Evolutionary conservation across 2,113 vertebrate genomes (phyloP), one percentile per base, ranked within the genome.

Genomic region (Vulpes ferrilata): DNA sequence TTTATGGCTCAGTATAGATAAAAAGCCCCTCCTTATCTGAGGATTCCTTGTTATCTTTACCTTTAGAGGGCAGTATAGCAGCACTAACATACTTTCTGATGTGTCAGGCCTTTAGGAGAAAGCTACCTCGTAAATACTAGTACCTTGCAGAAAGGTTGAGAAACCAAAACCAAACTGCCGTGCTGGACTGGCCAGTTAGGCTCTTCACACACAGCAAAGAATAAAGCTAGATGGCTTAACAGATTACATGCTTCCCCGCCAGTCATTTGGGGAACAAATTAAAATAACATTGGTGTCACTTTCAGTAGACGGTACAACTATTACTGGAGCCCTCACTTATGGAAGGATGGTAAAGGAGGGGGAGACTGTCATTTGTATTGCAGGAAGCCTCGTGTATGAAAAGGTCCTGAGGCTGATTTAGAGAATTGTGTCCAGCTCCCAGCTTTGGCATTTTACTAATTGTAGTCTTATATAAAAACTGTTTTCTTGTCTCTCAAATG

Each of bases 401-500:
- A 69, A 51, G 59, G n/a, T 7, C 23, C 20, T 6, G 23, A 27
- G 17, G 32, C 81, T 43, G 67, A 12, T 32, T 83, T 16, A 17
- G 62, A n/a, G 62, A 79, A 3, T 6, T 20, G 17, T 27, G 30
- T 62, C 23, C 2, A 0, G 2, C 20, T 81, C 27, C 48, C 43
- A n/a, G 67, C 30, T 43, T 65, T 73, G 76, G 53, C 43, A 7
- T 27, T 80, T 51, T 35, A 48, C 55, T 35, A 7, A 27, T 65
- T 30, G 15, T 32, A 62, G 12, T 79, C 32, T 20, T 51, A 78
- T 2, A 3, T 38, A 48, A 81, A 65, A 84, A 88, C 22, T 59
- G 43, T 94, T 53, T 51, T 53, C 12, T 88, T 81, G 8, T 81
- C 48, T 87, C 35, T 95, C 73, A 88, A n/a, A 59, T 60, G 59